Conservation (phyloP, 2,797 vertebrate genomes). For the Geotria australis region DNA sequence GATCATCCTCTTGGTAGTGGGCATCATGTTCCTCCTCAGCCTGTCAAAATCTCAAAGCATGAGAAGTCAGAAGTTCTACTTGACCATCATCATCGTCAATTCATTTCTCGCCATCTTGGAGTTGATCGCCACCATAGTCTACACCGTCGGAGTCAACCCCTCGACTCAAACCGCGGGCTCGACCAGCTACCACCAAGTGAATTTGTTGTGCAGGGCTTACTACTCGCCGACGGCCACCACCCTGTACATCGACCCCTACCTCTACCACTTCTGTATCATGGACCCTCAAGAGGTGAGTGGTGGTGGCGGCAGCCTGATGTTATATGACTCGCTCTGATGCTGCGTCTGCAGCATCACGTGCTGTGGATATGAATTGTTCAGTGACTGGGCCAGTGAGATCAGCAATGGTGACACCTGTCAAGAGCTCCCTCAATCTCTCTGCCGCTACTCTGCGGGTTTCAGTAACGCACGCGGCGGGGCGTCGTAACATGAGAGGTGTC, state of each 20-base stretch:
- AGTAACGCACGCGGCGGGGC: too few relatives aligned
- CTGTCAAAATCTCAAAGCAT: slow-evolving; percentile 21
- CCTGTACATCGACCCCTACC: slow-evolving; percentile 31
- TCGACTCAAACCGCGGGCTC: slow-evolving; percentile 33
- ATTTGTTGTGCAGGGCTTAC: slow-evolving; percentile 28
- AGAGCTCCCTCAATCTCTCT: too few relatives aligned
- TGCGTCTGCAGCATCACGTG: too few relatives aligned
- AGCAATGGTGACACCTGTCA: too few relatives aligned
- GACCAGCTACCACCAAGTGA: slow-evolving; percentile 18
- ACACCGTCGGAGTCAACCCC: slow-evolving; percentile 45
- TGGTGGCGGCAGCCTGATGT: not conserved
- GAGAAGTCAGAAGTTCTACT: slow-evolving; percentile 30
- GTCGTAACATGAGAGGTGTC: too few relatives aligned
- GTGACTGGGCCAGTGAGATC: too few relatives aligned
- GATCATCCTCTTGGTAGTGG: slow-evolving; percentile 23
- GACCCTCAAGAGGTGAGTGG: slow-evolving; percentile 49
- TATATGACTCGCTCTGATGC: too few relatives aligned
- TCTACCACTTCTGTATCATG: slow-evolving; percentile 69
- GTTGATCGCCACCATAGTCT: slow-evolving; percentile 48
- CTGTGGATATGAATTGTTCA: too few relatives aligned
- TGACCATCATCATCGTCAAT: slow-evolving; percentile 22
- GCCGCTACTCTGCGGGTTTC: too few relatives aligned
- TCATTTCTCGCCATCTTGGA: slow-evolving; percentile 26
- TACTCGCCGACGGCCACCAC: slow-evolving; percentile 10
- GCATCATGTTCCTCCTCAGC: slow-evolving; percentile 27